Base-by-base conservation (phyloP, 2,888 invertebrate genomes). In the Lasioglossum pauxillum region DNA sequence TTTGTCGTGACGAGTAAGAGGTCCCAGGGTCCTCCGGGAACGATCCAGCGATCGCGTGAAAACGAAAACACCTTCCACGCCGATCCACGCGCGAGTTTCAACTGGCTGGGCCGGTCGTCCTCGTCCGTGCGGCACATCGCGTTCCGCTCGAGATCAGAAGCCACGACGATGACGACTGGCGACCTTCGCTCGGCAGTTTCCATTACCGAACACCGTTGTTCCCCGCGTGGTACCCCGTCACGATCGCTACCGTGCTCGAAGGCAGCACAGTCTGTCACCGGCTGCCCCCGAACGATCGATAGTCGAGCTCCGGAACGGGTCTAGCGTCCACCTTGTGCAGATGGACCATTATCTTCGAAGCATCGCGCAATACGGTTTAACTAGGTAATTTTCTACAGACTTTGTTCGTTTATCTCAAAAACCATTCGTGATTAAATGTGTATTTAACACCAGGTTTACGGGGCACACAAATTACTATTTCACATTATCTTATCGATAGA, bases 11-110 rank as follows among this genome's bases (percentile, higher is more conserved):
- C 5, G 69, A 38, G 35, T 23, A 5, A 35, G 38, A 19, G 41
- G n/a, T 67, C 8, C 19, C 16, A 19, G 67, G 19, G 16, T 67
- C 7, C 27, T 16, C 2, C 31, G 49, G 8, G 23, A 72, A 72
- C 19, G 27, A 27, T 60, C 60, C 46, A 16, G 5, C 75, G 84
- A 86, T 88, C 72, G 27, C 46, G 76, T 46, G 53, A 53, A 53
- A 53, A 23, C 53, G 44, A 75, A 90, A 89, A 81, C 85, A 71
- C 75, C 89, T 91, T 90, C 89, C 90, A 90, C 90, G 86, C 75
- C 86, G 90, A 93, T 92, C 86, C 91, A 78, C 91, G 91, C 84
- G 87, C 92, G 90, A 92, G 90, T 92, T 93, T 93, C 92, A 87
- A 94, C 94, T 93, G 94, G 88, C 91, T 85, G 23, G 85, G 88